Evolutionary conservation across 2,113 vertebrate genomes (phyloP).

Genomic region (Daubentonia madagascariensis): DNA sequence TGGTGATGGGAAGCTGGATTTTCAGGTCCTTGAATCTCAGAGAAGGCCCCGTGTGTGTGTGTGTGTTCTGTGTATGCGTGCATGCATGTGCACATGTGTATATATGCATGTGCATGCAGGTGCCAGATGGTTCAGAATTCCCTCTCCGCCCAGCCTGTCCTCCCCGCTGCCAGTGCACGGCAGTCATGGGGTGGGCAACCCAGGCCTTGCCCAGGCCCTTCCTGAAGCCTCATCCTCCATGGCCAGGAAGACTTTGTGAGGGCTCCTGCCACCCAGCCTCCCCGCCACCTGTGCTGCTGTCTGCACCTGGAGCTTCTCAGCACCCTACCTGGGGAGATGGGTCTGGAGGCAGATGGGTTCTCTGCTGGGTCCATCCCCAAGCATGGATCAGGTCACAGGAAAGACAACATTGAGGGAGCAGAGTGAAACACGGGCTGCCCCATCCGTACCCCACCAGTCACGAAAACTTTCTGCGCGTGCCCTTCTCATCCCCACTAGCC

Average conservation of each 20-base stretch:
- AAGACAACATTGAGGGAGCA: background rate
- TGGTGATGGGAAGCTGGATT: background rate
- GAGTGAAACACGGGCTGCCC: background rate
- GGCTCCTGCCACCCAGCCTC: background rate
- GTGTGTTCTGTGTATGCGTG: background rate
- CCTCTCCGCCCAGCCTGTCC: background rate
- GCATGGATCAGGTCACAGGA: background rate
- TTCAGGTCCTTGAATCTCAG: background rate
- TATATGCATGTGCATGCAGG: background rate
- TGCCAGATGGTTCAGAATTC: background rate
- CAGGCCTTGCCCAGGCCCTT: background rate
- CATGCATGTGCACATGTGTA: no score
- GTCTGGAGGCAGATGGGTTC: no score
- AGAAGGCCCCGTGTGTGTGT: fast-evolving
- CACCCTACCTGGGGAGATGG: background rate
- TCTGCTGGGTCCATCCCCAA: background rate
- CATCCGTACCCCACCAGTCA: fast-evolving
- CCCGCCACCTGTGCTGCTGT: background rate
- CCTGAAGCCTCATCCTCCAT: background rate
- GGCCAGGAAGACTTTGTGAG: background rate
- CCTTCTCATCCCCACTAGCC: background rate
- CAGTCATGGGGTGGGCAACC: no score
- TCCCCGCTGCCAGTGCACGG: background rate
- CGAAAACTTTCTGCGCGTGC: background rate
- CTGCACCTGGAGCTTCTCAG: fast-evolving